Conservation (phyloP, 35 echinoderm and acorn worm genomes). For the Eucidaris tribuloides region DNA sequence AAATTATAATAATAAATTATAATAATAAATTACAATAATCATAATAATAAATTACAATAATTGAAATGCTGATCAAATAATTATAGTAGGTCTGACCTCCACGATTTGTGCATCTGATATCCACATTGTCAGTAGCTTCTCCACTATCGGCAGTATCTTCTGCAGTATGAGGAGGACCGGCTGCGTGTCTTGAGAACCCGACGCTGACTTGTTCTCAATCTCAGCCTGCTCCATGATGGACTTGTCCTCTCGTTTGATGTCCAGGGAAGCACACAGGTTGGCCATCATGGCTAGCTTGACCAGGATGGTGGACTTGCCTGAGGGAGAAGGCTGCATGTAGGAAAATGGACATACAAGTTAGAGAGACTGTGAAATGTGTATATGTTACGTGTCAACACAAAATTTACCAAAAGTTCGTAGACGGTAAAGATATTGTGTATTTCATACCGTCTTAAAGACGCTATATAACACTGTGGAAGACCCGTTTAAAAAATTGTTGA, state of each 20-base stretch:
- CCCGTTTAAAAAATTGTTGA: too few relatives aligned
- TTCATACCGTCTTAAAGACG: too few relatives aligned
- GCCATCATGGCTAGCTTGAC: conserved; percentile 91
- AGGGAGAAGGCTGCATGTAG: conserved; percentile 60
- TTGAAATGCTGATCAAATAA: neutral
- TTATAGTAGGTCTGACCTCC: conserved; percentile 41
- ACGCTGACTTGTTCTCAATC: conserved; percentile 13
- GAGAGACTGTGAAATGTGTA: too few relatives aligned
- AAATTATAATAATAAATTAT: neutral
- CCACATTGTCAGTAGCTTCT: conserved; percentile 87
- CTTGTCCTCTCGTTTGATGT: conserved; percentile 79
- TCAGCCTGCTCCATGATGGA: conserved; percentile 38
- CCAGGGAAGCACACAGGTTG: conserved; percentile 77
- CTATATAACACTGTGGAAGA: too few relatives aligned
- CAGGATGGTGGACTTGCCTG: conserved; percentile 73
- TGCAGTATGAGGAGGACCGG: conserved; percentile 83
- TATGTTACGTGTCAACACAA: too few relatives aligned
- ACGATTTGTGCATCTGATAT: conserved; percentile 75
- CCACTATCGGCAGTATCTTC: conserved; percentile 74
- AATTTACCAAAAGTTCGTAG: too few relatives aligned
- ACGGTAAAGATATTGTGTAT: too few relatives aligned
- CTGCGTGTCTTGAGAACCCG: conserved; percentile 65
- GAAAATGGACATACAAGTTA: too few relatives aligned
- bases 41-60: too few relatives aligned
- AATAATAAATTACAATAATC: neutral